Evolutionary conservation across 2,113 vertebrate genomes (phyloP), one percentile per base, ranked within the genome.

Genomic region (Larimichthys polyactis): DNA sequence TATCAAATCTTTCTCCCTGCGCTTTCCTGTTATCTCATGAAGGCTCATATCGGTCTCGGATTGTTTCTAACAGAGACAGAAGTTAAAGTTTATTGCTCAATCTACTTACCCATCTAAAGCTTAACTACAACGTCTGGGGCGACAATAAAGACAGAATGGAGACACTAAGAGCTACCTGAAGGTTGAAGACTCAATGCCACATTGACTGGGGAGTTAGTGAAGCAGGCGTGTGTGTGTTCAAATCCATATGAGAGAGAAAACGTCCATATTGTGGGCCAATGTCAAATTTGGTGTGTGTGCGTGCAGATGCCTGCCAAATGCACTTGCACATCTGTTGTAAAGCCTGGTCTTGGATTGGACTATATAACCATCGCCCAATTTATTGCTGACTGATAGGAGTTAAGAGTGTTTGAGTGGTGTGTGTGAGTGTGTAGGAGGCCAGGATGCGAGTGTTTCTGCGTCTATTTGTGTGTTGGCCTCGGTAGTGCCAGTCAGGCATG

Each of bases 401-500:
- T 24, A 22, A 55, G 48, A 17, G 15, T 77, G 72, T 69, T 27
- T 68, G 72, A 64, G 46, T 22, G 70, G 54, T 75, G 57, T 57
- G 27, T 54, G 64, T 44, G 70, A 67, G 55, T 15, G 20, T 20
- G 20, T 27, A 59, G 22, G 29, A 36, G 44, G 64, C 40, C 22
- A 68, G 24, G 4, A n/a, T 16, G 29, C n/a, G 36, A 17, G 12
- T 77, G 64, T 71, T 62, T 71, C 40, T 71, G 58, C 5, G 57
- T 32, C 24, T 59, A 24, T 29, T 44, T 44, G 44, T 81, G 86
- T 32, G 67, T 62, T 80, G 64, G 82, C 89, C 81, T 90, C 54
- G 7, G 58, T 57, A 85, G 76, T 91, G 89, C 79, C 90, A 87
- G 85, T 91, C 87, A 87, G 89, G 73, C 92, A 86, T 89, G 91